Evolutionary conservation across 23 tunicate genomes (phyloP), one percentile per base, ranked within the genome.

Genomic region (Phallusia fumigata): DNA sequence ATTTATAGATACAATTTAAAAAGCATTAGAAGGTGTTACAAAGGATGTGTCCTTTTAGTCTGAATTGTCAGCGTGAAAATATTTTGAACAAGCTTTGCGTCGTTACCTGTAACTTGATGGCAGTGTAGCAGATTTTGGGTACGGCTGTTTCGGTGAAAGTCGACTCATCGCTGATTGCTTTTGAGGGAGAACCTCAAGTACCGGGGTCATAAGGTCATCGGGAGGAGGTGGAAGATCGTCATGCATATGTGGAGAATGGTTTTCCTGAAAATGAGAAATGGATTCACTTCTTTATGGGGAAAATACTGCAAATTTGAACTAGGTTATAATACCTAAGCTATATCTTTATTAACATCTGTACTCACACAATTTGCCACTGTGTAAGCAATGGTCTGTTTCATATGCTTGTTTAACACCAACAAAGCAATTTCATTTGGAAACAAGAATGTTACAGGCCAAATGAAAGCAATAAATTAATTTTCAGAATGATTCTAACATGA

Each of bases 201-300:
- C 40, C 8, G 36, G 77, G 77, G 36, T 74, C 45, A 75, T 40
- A 65, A 86, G 75, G 36, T 86, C 53, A 28, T 80, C 81, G 13
- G 96, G 90, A 40, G 87, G 90, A 32, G 96, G 96, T 5, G 90
- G 90, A 77, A 86, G 90, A 73, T 86, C 86, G 40, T 84, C 88
- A 76, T 52, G 76, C 31, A 53, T 40, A 12, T 31, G 5, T 32
- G 88, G 69, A 3, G 28, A 58, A 24, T 58, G 75, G 45, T 74
- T 74, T 74, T 32, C 77, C 77, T 74, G 77, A 11, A 11, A 19
- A 32, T 1, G 31, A 5, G 11, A 8, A 65, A 28, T 2, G 32
- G 32, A 28, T 65, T 30, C 12, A 11, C 74, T 5, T 74, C 13
- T 1, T 3, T 33, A 32, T 33, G 19, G 2, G 28, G 16, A 32